Evolutionary conservation across 2,797 vertebrate species (phyloP).

Genomic region (Chelon labrosus): DNA sequence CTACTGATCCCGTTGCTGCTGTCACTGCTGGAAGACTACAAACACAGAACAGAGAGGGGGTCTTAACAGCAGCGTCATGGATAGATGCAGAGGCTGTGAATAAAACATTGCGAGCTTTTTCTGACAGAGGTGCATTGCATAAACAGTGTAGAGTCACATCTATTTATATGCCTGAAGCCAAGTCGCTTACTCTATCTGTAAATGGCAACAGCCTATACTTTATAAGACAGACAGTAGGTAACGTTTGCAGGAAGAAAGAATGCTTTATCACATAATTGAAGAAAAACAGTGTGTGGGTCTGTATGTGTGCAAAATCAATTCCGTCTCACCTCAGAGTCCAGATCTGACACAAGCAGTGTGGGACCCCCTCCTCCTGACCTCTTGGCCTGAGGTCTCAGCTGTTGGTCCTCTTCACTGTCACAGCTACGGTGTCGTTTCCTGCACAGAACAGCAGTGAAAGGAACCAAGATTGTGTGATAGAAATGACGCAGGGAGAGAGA

Average conservation of each 20-base stretch:
- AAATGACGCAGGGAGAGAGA: conserved; percentile 25
- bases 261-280: not conserved
- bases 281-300: not conserved
- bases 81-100: conserved; percentile 31
- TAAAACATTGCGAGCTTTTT: conserved; percentile 43
- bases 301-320: not conserved
- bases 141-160: conserved; percentile 1
- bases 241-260: not conserved
- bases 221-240: not conserved
- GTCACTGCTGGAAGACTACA: conserved; percentile 89
- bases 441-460: conserved; percentile 25
- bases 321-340: conserved; percentile 85
- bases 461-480: conserved; percentile 28
- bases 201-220: conserved; percentile 1
- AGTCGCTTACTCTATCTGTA: not conserved
- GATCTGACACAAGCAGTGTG: conserved; percentile 79
- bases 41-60: conserved; percentile 31
- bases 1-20: conserved; percentile 92
- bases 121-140: conserved; percentile 23
- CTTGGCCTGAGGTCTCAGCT: conserved; percentile 90
- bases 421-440: conserved; percentile 93
- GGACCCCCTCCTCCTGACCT: conserved; percentile 85
- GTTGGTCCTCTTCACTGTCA: conserved; percentile 87
- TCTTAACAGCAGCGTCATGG: conserved; percentile 9
- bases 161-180: conserved; percentile 8